These are phyloP conservation scores for Alosa sapidissima DNA, from an alignment of 2,797 vertebrate genomes.

Conservation along the genomic window DNA sequence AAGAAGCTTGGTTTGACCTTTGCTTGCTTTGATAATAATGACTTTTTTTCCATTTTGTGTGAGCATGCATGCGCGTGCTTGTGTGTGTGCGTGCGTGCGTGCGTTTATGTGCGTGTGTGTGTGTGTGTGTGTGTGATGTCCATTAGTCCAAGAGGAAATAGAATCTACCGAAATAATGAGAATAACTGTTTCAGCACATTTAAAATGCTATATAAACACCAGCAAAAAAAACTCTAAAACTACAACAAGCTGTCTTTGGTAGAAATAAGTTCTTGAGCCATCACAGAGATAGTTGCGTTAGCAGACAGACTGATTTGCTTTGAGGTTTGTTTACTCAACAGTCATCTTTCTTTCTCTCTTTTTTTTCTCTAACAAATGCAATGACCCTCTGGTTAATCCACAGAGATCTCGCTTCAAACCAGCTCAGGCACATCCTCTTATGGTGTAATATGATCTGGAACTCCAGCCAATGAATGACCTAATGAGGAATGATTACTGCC, in stretches of 20 bases:
- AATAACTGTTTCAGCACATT: not conserved
- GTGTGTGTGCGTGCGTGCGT: not conserved
- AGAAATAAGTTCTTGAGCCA: not conserved
- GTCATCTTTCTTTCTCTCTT: not conserved
- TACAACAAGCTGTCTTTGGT: not conserved
- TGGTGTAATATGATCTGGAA: conserved; percentile 13
- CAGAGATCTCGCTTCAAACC: not conserved
- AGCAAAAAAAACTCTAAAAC: not conserved
- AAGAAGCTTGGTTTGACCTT: conserved; percentile 48
- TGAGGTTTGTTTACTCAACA: not conserved
- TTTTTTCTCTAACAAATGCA: not conserved
- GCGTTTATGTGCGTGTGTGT: not conserved
- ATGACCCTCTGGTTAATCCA: not conserved
- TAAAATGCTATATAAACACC: not conserved
- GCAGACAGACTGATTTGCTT: not conserved
- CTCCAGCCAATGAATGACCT: conserved; percentile 12
- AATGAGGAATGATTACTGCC: not conserved
- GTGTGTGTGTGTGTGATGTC: not conserved
- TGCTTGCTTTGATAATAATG: conserved; percentile 16
- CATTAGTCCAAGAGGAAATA: not conserved
- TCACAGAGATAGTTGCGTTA: not conserved
- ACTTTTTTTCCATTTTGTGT: not conserved
- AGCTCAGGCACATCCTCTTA: conserved; percentile 1
- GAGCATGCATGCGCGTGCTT: not conserved
- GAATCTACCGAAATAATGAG: not conserved